Base-by-base conservation (phyloP, 2,888 invertebrate species). In the Andrena trimmerana region DNA sequence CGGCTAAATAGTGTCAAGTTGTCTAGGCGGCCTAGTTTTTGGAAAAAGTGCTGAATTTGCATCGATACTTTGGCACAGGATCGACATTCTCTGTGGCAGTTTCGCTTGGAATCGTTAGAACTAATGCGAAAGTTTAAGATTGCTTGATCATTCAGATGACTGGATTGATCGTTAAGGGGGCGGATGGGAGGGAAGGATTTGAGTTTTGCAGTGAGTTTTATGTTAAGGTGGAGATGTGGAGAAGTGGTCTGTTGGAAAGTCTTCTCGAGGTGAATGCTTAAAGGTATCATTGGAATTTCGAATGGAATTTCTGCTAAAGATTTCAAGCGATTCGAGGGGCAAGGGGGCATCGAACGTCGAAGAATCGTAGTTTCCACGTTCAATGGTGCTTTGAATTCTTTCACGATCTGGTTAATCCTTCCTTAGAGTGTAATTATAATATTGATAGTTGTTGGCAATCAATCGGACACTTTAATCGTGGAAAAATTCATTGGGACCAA, bases 291-390 rank as follows among this genome's bases (percentile, higher is more conserved):
- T 13, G 13, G 42, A 42, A 42, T 36, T 13, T 42, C 36, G 13
- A 42, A 42, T 42, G 2, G 54, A 54, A 3, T 1, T 24, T 59
- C 3, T 3, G 2, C 66, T 69, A 75, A 72, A 68, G 27, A 78
- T 82, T 83, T 80, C 62, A 76, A 31, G 70, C 80, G 77, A 57
- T 24, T 24, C 3, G 13, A 7, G 2, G 24, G 2, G 20, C 16
- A 36, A 36, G 36, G 66, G 20, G 16, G 1, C 59, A 74, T 69
- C 87, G 71, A 87, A 87, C 87, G 63, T 87, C 87, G 87, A 87
- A 87, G 78, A 81, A 59, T 48, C 74, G 2, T 8, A 57, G 83
- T 77, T 87, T 87, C 87, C 87, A 87, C 85, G 85, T 87, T 79
- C 86, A 84, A 76, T 72, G 16, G 29, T 2, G 29, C 13, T 13